These are phyloP conservation scores for Drosophila incognita DNA, from an alignment of 2,888 invertebrate species.

Conservation along the genomic window DNA sequence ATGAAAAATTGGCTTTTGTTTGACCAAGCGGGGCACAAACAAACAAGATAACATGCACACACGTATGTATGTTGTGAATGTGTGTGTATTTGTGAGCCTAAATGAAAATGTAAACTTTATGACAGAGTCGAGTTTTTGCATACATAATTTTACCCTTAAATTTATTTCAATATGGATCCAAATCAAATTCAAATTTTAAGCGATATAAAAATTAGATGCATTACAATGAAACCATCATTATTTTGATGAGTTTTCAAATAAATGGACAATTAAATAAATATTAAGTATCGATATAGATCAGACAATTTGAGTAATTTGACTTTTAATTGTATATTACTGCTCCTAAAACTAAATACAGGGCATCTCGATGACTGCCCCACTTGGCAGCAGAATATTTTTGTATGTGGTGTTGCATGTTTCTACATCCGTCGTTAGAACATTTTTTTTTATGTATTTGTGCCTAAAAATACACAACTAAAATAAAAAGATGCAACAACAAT, in stretches of 20 bases:
- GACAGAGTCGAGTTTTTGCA: conserved; percentile 43
- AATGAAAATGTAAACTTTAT: conserved; percentile 74
- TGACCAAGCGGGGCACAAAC: conserved; percentile 61
- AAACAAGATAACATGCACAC: conserved; percentile 66
- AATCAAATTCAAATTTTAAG: conserved; percentile 7
- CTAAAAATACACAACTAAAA: conserved; percentile 15
- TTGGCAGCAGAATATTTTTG: not conserved
- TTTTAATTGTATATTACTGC: not conserved
- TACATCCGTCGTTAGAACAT: conserved; percentile 39
- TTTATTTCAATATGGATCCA: conserved; percentile 9
- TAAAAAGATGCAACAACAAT: conserved; percentile 36
- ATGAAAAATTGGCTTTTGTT: conserved; percentile 78
- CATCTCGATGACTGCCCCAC: not conserved
- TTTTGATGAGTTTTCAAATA: not conserved
- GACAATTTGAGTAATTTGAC: not conserved
- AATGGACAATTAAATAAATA: not conserved
- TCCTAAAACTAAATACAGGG: conserved; percentile 11
- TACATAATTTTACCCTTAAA: conserved; percentile 10
- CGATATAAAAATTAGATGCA: not conserved
- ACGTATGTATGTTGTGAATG: not conserved
- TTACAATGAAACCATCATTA: not conserved
- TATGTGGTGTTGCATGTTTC: conserved; percentile 29
- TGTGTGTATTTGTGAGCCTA: conserved; percentile 42
- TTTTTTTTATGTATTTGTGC: conserved; percentile 17
- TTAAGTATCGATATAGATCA: not conserved